These are phyloP conservation scores for Tuta absoluta DNA, from an alignment of 2,888 invertebrate species.

Conservation along the genomic window DNA sequence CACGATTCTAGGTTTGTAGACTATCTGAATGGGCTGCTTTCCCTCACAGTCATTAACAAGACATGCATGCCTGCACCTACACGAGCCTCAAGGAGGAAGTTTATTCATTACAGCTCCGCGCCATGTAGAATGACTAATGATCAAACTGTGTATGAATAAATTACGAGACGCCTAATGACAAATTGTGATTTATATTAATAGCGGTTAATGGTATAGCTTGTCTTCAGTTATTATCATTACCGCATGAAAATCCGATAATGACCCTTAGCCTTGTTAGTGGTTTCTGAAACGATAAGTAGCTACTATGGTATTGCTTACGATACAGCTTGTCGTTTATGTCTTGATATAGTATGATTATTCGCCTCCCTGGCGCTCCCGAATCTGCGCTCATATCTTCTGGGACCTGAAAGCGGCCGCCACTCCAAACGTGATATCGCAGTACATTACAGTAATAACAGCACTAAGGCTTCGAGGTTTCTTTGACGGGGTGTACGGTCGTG, in stretches of 20 bases:
- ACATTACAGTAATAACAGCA: conserved; percentile 78
- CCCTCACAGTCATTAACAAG: conserved; percentile 20
- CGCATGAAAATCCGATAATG: background rate
- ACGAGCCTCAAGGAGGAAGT: background rate
- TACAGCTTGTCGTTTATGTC: conserved; percentile 8
- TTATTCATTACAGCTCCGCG: conserved; percentile 15
- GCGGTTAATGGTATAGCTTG: conserved; percentile 7
- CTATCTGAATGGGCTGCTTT: conserved; percentile 14
- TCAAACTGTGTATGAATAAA: conserved; percentile 10
- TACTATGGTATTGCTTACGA: conserved; percentile 3
- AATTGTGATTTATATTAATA: conserved; percentile 12
- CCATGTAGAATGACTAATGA: conserved; percentile 17
- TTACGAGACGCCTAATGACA: conserved; percentile 17
- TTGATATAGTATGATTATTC: conserved; percentile 30
- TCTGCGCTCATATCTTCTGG: conserved; percentile 38
- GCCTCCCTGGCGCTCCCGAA: conserved; percentile 25
- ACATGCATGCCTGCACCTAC: conserved; percentile 12
- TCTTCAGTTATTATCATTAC: background rate
- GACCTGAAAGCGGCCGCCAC: conserved; percentile 51
- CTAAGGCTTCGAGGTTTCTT: conserved; percentile 62
- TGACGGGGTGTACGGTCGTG: conserved; percentile 66
- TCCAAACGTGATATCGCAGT: conserved; percentile 68
- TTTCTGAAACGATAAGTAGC: background rate
- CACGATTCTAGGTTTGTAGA: conserved; percentile 45
- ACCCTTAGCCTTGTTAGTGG: background rate